phyloP scores from a whole-genome alignment of 2,888 invertebrate species.

The Sepiola atlantica region DNA sequence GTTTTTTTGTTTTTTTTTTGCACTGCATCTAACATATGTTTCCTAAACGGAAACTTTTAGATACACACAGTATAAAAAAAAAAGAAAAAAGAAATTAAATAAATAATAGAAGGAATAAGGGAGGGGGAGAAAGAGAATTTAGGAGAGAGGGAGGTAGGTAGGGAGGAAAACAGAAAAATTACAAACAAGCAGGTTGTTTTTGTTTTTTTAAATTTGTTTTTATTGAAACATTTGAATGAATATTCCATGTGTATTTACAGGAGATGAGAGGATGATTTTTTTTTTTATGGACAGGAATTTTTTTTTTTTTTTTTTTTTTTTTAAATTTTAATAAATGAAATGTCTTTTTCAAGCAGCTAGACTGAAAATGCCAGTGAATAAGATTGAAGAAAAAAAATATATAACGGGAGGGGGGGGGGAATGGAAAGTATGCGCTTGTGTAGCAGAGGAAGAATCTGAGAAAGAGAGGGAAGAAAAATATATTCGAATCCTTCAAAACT shows the following conservation, averaged over 20 bases:
- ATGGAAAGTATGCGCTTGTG: not conserved
- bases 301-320: not conserved
- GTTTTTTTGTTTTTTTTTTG: too few species aligned
- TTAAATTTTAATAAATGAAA: not conserved
- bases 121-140: not conserved
- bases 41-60: not conserved
- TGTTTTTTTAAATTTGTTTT: not conserved
- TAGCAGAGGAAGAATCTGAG: not conserved
- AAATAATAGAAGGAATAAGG: not conserved
- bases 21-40: not conserved
- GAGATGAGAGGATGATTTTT: constrained; percentile 39
- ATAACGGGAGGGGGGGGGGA: not conserved
- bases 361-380: constrained; percentile 1
- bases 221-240: constrained; percentile 44
- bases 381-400: not conserved
- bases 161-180: not conserved
- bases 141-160: not conserved
- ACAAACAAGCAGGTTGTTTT: not conserved
- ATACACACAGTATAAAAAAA: not conserved
- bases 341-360: constrained; percentile 24
- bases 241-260: constrained; percentile 48
- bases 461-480: not conserved
- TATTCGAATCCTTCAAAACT: not conserved
- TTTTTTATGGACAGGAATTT: not conserved
- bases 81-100: not conserved